phyloP scores from a whole-genome alignment of 2,888 invertebrate species.

The Masnerella sp. region DNA sequence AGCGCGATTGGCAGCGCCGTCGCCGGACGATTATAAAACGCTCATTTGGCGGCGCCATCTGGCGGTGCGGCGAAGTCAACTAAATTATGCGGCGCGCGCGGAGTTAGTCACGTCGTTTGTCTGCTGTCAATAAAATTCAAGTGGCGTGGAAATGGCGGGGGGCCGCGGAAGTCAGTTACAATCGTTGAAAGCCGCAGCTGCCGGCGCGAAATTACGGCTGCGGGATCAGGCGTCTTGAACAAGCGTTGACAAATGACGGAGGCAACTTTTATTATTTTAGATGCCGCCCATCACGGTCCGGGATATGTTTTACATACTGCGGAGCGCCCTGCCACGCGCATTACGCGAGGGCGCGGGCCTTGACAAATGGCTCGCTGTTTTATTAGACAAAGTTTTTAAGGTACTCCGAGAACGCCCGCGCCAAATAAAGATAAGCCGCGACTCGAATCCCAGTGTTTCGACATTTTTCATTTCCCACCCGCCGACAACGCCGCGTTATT shows the following conservation, averaged over 20 bases:
- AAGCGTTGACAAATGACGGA: slow-evolving; percentile 77
- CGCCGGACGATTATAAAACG: too few species aligned
- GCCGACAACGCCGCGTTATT: slow-evolving; percentile 49
- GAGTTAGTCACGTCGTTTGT: slow-evolving; percentile 50
- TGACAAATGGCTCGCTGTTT: slow-evolving; percentile 76
- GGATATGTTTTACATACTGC: slow-evolving; percentile 76
- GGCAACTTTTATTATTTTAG: slow-evolving; percentile 78
- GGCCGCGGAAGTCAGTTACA: slow-evolving; percentile 49
- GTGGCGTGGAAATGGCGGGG: slow-evolving; percentile 31
- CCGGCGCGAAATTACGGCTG: slow-evolving; percentile 65
- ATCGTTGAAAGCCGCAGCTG: slow-evolving; percentile 64
- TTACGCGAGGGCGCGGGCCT: slow-evolving; percentile 59
- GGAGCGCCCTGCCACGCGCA: slow-evolving; percentile 59
- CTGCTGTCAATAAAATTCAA: slow-evolving; percentile 54
- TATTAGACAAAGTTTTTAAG: slow-evolving; percentile 74
- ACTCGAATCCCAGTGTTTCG: slow-evolving; percentile 55
- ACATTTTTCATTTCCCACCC: slow-evolving; percentile 55
- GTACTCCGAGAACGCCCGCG: slow-evolving; percentile 64
- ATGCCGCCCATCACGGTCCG: slow-evolving; percentile 72
- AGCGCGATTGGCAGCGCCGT: too few species aligned
- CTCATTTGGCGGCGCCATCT: slow-evolving; percentile 15
- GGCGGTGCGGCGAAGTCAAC: slow-evolving; percentile 20
- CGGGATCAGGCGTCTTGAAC: slow-evolving; percentile 61
- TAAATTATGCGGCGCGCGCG: slow-evolving; percentile 34
- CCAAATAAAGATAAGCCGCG: slow-evolving; percentile 72